Percentiles rank a stretch among this genome's conserved stretches.
These are phyloP conservation scores for Scaptomyza cyrtandrae DNA, from an alignment of 2,888 invertebrate species.

Conservation along the genomic window DNA sequence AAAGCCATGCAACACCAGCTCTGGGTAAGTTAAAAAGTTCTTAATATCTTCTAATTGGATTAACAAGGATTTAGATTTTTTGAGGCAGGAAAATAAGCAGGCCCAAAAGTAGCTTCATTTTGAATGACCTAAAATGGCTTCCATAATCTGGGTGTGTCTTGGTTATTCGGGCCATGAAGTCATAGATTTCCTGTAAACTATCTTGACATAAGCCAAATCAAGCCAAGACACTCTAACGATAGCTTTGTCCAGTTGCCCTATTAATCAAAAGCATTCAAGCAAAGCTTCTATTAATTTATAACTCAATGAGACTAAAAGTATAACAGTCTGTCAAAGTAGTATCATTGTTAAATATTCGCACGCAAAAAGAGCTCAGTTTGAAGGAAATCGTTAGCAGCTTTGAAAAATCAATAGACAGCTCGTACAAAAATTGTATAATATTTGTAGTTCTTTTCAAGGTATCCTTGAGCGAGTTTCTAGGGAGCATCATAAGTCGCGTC, in stretches of 20 bases:
- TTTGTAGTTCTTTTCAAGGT: neutral
- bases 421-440: slow-evolving; percentile 1
- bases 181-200: slow-evolving; percentile 20
- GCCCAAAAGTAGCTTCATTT: slow-evolving; percentile 3
- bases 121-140: slow-evolving; percentile 34
- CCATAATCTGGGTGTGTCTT: slow-evolving; percentile 21
- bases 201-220: slow-evolving; percentile 41
- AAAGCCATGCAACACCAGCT: slow-evolving; percentile 54
- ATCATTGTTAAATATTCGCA: slow-evolving; percentile 2
- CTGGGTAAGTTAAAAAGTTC: slow-evolving; percentile 49
- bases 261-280: slow-evolving; percentile 28
- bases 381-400: slow-evolving; percentile 11
- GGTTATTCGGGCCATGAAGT: slow-evolving; percentile 16
- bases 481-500: slow-evolving; percentile 57
- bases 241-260: slow-evolving; percentile 24
- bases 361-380: slow-evolving; percentile 22
- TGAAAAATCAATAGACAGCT: slow-evolving; percentile 48
- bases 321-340: slow-evolving; percentile 5
- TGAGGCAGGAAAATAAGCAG: neutral
- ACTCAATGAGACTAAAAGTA: slow-evolving; percentile 6
- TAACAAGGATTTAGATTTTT: neutral
- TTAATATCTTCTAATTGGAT: slow-evolving; percentile 52
- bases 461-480: neutral
- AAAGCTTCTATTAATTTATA: neutral
- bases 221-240: slow-evolving; percentile 33